These are phyloP conservation scores for Hedychridium roseum DNA, from an alignment of 2,888 invertebrate genomes.

Conservation along the genomic window DNA sequence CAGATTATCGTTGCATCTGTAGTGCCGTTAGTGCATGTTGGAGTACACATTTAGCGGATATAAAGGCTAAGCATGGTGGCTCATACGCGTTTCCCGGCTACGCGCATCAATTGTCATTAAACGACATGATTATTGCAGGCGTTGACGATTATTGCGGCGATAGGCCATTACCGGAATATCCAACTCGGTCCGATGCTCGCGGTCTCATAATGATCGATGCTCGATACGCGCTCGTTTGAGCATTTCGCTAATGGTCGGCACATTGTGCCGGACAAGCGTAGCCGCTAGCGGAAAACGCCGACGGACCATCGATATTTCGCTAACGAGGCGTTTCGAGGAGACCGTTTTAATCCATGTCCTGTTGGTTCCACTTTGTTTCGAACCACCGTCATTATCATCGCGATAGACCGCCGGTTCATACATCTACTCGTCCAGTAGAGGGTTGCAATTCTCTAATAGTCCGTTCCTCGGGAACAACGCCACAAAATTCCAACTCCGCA, in stretches of 20 bases:
- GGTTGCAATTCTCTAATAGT: too few relatives aligned
- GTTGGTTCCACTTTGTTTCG: conserved; percentile 11
- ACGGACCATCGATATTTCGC: conserved; percentile 36
- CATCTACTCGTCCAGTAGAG: too few relatives aligned
- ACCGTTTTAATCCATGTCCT: conserved; percentile 11
- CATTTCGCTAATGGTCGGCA: conserved; percentile 46
- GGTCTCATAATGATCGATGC: conserved; percentile 50
- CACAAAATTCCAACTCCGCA: too few relatives aligned
- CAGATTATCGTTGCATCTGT: too few relatives aligned
- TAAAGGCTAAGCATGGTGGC: conserved; percentile 17
- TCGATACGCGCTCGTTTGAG: conserved; percentile 41
- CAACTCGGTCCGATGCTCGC: conserved; percentile 20
- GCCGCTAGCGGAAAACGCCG: not conserved
- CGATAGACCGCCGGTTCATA: too few relatives aligned
- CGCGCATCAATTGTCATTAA: conserved; percentile 62
- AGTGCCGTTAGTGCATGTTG: too few relatives aligned
- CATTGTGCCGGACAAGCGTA: conserved; percentile 30
- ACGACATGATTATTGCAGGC: conserved; percentile 57
- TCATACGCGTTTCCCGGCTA: conserved; percentile 52
- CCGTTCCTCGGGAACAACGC: too few relatives aligned
- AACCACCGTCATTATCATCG: too few relatives aligned
- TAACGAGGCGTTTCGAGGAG: conserved; percentile 49
- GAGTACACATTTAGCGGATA: too few relatives aligned
- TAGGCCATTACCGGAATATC: conserved; percentile 52
- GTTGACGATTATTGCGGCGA: conserved; percentile 53